Percentiles rank a stretch among this genome's conserved stretches.
phyloP scores from a whole-genome alignment of 92 coral and sea anemone genomes.

The Palythoa heliodiscus region DNA sequence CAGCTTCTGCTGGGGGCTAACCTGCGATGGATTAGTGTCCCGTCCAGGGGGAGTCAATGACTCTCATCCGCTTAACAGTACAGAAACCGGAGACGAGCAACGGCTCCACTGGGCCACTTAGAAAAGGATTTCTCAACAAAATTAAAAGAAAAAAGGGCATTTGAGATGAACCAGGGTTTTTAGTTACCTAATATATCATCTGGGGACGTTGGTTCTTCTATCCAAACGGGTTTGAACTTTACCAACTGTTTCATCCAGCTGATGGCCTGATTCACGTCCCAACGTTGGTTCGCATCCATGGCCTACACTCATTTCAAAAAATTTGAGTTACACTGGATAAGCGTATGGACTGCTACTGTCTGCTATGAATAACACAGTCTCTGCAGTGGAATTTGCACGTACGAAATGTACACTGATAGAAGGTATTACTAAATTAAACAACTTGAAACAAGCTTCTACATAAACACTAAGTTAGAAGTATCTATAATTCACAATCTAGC shows the following conservation, averaged over 20 bases:
- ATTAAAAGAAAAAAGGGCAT: not conserved
- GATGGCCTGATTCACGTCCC: conserved; percentile 91
- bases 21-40: no score
- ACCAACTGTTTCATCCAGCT: conserved; percentile 84
- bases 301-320: conserved; percentile 55
- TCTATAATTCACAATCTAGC: no score
- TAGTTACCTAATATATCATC: conserved; percentile 85
- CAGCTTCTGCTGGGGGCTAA: no score
- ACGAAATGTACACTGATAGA: no score
- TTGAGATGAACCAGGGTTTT: not conserved
- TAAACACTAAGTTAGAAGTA: no score
- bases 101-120: not conserved
- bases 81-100: no score
- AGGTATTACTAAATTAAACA: no score
- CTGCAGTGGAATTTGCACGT: no score
- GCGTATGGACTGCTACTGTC: not conserved
- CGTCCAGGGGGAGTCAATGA: no score
- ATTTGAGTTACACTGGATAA: not conserved
- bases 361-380: not conserved
- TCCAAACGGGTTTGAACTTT: conserved; percentile 91
- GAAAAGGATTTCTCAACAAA: not conserved
- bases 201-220: conserved; percentile 98
- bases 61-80: no score
- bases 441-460: no score
- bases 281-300: conserved; percentile 97